Conservation (phyloP, 1,140 invertebrate genomes). For the Dreissena rostriformis region DNA sequence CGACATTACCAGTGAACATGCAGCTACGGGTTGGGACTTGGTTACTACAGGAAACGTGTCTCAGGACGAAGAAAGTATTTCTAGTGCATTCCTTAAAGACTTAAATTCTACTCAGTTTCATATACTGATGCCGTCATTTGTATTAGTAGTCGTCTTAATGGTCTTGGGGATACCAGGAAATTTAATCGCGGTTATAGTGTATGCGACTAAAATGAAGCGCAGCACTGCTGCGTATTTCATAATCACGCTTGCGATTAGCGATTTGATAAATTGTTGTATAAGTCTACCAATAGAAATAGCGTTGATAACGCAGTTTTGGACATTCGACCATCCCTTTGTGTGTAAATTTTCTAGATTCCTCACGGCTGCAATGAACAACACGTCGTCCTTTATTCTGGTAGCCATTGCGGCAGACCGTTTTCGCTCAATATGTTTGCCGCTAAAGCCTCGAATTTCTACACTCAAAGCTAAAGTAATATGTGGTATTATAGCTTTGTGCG, state of each 20-base stretch:
- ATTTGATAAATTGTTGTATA: constrained; percentile 34
- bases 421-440: constrained; percentile 39
- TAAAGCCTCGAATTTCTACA: constrained; percentile 28
- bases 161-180: constrained; percentile 39
- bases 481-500: constrained; percentile 2
- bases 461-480: constrained; percentile 17
- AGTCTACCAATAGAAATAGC: constrained; percentile 34
- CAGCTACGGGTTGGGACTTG: no score
- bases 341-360: constrained; percentile 38
- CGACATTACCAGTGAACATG: no score
- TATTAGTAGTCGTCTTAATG: constrained; percentile 31
- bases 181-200: constrained; percentile 33
- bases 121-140: constrained; percentile 36
- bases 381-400: no score
- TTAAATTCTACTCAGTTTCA: constrained; percentile 31
- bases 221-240: constrained; percentile 44
- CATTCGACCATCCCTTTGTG: constrained; percentile 41
- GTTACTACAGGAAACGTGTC: no score
- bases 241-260: constrained; percentile 34
- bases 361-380: constrained; percentile 51
- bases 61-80: no score
- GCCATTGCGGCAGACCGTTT: constrained; percentile 47
- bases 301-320: constrained; percentile 32
- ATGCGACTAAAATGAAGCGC: constrained; percentile 47
- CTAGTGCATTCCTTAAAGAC: no score